Base-by-base conservation (phyloP, 2,888 invertebrate species). In the Tridacna gigas region DNA sequence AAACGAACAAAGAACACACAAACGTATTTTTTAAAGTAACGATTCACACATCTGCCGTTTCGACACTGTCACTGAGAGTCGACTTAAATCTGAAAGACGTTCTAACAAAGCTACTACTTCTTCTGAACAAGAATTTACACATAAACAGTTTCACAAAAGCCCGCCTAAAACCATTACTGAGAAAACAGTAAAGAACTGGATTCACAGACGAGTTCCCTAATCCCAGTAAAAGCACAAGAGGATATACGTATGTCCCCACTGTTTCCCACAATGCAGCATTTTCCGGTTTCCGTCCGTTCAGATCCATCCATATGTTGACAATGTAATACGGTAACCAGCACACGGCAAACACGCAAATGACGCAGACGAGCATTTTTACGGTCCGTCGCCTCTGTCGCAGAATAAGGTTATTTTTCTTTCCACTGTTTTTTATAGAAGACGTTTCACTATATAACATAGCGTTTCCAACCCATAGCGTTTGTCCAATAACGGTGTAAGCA, bases 161-260 rank as follows among this genome's bases (percentile, higher is more conserved):
- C 18, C 89, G 67, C 48, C 91, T 84, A 89, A 93, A 93, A 7
- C 91, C 90, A 69, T 86, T 88, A 79, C 92, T 92, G 73, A 93
- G 89, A 51, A 93, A 90, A 76, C 92, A 93, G 80, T 93, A 93
- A 51, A 92, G 91, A n/a, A 93, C 86, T 1, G 93, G 93, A 79
- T 93, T 93, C 45, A 93, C 86, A 20, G 92, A 89, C 9, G 93
- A 93, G 80, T 93, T 93, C 12, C 91, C 88, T 22, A 93, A 86
- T 0, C 91, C 93, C 1, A 93, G 84, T 12, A 91, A 79, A 65
- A 91, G 87, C 11, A 90, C 89, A 26, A 93, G 69, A 0, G 93
- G 93, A 77, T 91, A 92, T 15, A 92, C 79, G 69, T 90, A 85
- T 45, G 77, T 76, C 48, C 71, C 67, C 61, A 88, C 77, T 0